Conservation (phyloP, 2,113 vertebrate genomes). For the Pterocles burchelli region DNA sequence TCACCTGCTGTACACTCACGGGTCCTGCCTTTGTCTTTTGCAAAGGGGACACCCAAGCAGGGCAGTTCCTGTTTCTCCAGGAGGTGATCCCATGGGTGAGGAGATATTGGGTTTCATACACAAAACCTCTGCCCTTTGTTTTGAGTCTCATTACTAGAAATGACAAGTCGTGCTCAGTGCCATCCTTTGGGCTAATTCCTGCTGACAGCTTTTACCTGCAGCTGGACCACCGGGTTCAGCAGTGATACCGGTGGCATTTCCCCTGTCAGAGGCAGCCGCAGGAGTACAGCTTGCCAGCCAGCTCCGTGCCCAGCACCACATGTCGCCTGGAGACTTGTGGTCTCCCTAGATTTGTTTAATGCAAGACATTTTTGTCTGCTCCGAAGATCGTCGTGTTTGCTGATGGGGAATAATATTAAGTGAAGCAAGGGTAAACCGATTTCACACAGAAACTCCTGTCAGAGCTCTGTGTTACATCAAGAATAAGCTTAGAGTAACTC, state of each 20-base stretch:
- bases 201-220: not conserved
- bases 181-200: not conserved
- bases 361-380: not conserved
- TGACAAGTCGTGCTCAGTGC: not conserved
- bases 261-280: not conserved
- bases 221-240: not conserved
- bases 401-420: not conserved
- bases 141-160: not conserved
- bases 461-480: slow-evolving; percentile 8
- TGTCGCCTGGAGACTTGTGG: not conserved
- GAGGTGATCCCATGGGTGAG: not conserved
- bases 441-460: slow-evolving; percentile 39
- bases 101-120: not conserved
- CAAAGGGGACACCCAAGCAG: not conserved
- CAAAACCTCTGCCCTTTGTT: not conserved
- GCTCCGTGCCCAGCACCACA: not conserved
- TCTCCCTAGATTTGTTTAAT: not conserved
- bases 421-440: slow-evolving; percentile 43
- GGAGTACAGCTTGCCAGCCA: not conserved
- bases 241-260: not conserved
- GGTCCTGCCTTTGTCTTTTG: not conserved
- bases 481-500: not conserved
- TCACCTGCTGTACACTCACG: not conserved
- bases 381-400: not conserved
- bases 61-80: not conserved